Evolutionary conservation across 2,113 vertebrate genomes (phyloP), one percentile per base, ranked within the genome.

Genomic region (Leptodactylus fuscus): DNA sequence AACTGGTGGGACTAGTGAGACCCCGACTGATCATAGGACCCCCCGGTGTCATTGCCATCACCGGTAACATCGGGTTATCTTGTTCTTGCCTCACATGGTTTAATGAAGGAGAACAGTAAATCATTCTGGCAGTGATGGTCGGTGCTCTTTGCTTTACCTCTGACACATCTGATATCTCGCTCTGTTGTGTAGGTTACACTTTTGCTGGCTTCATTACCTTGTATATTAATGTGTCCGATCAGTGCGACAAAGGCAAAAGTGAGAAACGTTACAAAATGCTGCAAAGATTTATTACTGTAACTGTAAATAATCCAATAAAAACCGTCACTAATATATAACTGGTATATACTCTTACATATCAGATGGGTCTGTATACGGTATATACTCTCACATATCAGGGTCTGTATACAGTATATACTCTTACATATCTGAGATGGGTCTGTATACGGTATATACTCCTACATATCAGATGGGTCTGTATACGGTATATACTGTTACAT

Each of bases 221-320:
- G 34, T 81, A 81, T 71, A 46, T 16, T 70, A 74, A 34, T 55
- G 44, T 74, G 22, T 71, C n/a, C 18, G 32, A 3, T 74, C 22
- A 46, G 38, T 73, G 3, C 4, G 81, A 83, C 81, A 83, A 83
- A 44, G 36, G 81, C 65, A 82, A 71, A 82, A 71, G 65, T 69
- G 4, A 27, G 8, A 79, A 58, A 15, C 18, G 16, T 60, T 60
- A 62, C 13, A 62, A 80, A 80, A 62, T 44, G 46, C 7, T 76
- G 29, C 13, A 51, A 76, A 4, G 18, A 0, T 11, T 41, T 11
- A 13, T 11, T 67, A 49, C 41, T 48, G 44, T 67, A 58, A 69
- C 5, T 34, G 60, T 49, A 67, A 70, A 27, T 38, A 65, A 46
- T 22, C 32, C 5, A 34, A 58, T 51, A n/a, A 75, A 51, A 27